Conservation (phyloP, 2,113 vertebrate species). For the Rhagologus leucostigma region DNA sequence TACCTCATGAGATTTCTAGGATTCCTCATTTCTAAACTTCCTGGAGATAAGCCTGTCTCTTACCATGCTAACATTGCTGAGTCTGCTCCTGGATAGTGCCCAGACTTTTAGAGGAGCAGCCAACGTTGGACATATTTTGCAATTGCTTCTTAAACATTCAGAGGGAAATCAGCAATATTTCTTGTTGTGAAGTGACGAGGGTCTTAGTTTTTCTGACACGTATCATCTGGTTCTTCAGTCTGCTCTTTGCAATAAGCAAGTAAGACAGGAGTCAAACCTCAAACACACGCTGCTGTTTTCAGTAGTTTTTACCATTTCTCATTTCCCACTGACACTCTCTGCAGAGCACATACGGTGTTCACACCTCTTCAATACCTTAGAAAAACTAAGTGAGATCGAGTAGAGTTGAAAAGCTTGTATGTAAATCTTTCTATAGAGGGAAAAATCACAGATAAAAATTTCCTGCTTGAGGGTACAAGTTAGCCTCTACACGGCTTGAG, state of each 20-base stretch:
- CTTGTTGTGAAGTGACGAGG: background rate
- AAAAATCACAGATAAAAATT: background rate
- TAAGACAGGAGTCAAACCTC: background rate
- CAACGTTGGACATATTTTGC: background rate
- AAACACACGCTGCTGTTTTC: background rate
- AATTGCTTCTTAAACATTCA: background rate
- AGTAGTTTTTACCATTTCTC: background rate
- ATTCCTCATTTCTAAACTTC: background rate
- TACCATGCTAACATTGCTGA: background rate
- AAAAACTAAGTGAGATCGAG: background rate
- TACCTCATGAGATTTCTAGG: background rate
- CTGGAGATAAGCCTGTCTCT: background rate
- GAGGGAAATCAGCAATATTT: background rate
- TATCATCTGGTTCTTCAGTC: constrained; percentile 7
- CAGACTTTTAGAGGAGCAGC: background rate
- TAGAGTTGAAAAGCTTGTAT: background rate
- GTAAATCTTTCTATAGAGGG: background rate
- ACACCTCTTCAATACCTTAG: background rate
- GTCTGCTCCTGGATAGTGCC: background rate
- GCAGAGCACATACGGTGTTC: background rate
- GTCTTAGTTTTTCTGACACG: background rate
- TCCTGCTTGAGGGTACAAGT: background rate
- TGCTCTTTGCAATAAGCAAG: background rate
- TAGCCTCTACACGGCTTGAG: background rate
- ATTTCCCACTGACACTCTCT: background rate